Conservation (phyloP, 2,888 invertebrate genomes). For the Apodemia duryi region DNA sequence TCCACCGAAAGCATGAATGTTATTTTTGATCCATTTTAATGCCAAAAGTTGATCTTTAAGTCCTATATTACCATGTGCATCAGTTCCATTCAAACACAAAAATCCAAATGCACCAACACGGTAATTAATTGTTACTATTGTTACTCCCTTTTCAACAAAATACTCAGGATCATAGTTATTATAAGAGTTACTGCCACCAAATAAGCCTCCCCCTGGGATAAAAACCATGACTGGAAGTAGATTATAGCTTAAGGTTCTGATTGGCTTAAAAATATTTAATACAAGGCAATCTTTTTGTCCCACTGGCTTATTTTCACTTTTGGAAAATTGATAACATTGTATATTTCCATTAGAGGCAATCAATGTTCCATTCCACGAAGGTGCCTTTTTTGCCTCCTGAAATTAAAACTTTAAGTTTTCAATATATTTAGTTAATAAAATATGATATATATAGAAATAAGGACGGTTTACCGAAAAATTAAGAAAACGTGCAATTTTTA, state of each 20-base stretch:
- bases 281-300: slow-evolving; percentile 62
- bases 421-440: too few species aligned
- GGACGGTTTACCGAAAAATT: too few species aligned
- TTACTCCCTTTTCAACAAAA: slow-evolving; percentile 51
- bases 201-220: slow-evolving; percentile 66
- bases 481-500: too few species aligned
- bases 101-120: slow-evolving; percentile 65
- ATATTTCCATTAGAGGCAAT: slow-evolving; percentile 56
- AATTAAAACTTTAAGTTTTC: slow-evolving; percentile 31
- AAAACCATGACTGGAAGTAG: slow-evolving; percentile 63
- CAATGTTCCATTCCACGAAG: slow-evolving; percentile 51
- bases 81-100: slow-evolving; percentile 57
- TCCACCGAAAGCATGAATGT: slow-evolving; percentile 60
- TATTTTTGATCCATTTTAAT: slow-evolving; percentile 55
- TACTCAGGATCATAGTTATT: slow-evolving; percentile 61
- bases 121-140: slow-evolving; percentile 64
- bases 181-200: slow-evolving; percentile 59
- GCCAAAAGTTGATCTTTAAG: slow-evolving; percentile 67
- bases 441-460: too few species aligned
- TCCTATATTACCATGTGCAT: slow-evolving; percentile 64
- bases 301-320: slow-evolving; percentile 36
- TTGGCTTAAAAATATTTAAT: slow-evolving; percentile 59
- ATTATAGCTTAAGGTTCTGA: slow-evolving; percentile 25
- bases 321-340: slow-evolving; percentile 57
- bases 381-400: slow-evolving; percentile 48